Evolutionary conservation across 2,113 vertebrate species (phyloP), one percentile per base, ranked within the genome.

Genomic region (Melanocharis versteri): DNA sequence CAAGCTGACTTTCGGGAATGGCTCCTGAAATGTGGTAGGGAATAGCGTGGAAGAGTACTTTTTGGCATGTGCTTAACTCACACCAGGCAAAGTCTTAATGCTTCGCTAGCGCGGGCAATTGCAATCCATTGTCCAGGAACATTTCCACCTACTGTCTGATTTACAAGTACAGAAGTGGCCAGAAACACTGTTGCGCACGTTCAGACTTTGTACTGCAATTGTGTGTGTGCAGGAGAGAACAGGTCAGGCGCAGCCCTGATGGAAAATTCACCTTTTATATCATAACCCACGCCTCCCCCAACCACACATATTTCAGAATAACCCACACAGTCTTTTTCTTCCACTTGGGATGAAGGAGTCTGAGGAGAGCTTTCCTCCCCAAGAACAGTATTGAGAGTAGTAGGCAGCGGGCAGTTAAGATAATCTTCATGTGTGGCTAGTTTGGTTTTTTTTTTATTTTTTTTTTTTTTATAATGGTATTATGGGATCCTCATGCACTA

Each of bases 111-210:
- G 1, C 71, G 64, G 69, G 35, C 92, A 95, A 81, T 81, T 71
- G 39, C 72, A 83, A 62, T 37, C 45, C 70, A 69, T 85, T 65
- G 82, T 80, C 79, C 86, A 83, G 75, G 85, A 94, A 88, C 83
- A 83, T 80, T 90, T 92, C 62, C 71, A 93, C 57, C 79, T 90
- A 33, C 75, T 69, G n/a, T 58, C 66, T 88, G 82, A 93, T 85
- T 85, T 69, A 80, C 7, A 12, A 61, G 56, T 24, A 71, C 39
- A 70, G 65, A 65, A n/a, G 37, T 53, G 45, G 40, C 26, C 70
- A 80, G 31, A 66, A 40, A 73, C 61, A 37, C 20, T 16, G 9
- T 24, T 12, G 2, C 0, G 0, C 10, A 22, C 64, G 89, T 91
- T 44, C 73, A 95, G 61, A 35, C 66, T 91, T 89, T 47, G 50